Evolutionary conservation across 2,797 vertebrate genomes (phyloP).

Genomic region (Cebuella pygmaea): DNA sequence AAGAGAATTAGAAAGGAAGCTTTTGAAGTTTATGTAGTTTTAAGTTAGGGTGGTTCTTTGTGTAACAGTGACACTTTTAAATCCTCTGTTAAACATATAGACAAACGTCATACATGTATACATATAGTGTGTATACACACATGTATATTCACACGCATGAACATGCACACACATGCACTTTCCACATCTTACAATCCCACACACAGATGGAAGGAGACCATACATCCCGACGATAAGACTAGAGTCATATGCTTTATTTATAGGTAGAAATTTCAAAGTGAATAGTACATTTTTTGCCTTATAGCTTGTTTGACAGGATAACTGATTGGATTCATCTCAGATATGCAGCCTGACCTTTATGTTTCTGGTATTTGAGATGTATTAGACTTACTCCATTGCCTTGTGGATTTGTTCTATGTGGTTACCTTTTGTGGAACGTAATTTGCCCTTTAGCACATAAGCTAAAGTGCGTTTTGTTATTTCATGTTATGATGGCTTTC

Average conservation of each 20-base stretch:
- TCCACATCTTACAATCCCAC: neutral
- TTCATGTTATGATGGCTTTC: neutral
- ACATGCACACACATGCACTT: neutral
- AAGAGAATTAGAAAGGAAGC: neutral
- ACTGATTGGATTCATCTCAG: constrained; percentile 25
- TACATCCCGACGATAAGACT: neutral
- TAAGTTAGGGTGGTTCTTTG: neutral
- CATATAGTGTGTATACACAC: neutral
- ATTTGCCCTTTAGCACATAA: constrained; percentile 31
- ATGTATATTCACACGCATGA: neutral
- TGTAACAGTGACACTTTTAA: neutral
- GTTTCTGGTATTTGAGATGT: neutral
- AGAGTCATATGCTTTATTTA: neutral
- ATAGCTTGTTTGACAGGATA: constrained; percentile 10
- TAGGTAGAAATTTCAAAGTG: neutral
- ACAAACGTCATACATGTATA: neutral
- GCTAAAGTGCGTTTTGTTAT: neutral
- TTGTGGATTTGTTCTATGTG: neutral
- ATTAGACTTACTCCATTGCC: neutral
- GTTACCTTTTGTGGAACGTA: neutral
- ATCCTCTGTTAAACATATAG: neutral
- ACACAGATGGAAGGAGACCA: neutral
- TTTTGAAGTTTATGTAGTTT: neutral
- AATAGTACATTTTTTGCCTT: neutral
- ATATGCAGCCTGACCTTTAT: constrained; percentile 14